Percentiles rank a stretch among this genome's conserved stretches.
Evolutionary conservation across 2,113 vertebrate species (phyloP).

Genomic region (Eclectus roratus): DNA sequence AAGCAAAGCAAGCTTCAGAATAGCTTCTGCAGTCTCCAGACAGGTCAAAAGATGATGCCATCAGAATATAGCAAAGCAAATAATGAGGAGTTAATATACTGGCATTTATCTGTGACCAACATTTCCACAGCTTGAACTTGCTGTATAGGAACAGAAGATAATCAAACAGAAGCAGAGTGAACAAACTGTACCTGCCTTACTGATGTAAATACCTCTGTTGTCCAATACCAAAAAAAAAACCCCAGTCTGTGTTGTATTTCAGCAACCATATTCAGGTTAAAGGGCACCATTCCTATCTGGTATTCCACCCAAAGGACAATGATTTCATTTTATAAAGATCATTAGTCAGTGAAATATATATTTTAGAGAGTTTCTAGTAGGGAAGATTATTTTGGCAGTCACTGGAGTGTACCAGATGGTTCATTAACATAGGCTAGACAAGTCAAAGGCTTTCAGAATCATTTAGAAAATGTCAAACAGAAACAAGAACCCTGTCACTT

Average conservation of each 20-base stretch:
- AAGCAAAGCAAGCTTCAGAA: neutral
- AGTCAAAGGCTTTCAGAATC: slow-evolving; percentile 82
- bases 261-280: slow-evolving; percentile 78
- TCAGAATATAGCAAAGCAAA: neutral
- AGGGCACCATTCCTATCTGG: slow-evolving; percentile 67
- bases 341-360: slow-evolving; percentile 89
- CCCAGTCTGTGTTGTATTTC: neutral
- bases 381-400: slow-evolving; percentile 74
- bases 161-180: neutral
- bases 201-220: neutral
- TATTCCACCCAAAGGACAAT: slow-evolving; percentile 81
- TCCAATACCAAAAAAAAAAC: neutral
- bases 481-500: slow-evolving; percentile 87
- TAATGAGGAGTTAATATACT: neutral
- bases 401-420: slow-evolving; percentile 87
- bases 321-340: slow-evolving; percentile 86
- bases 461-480: slow-evolving; percentile 84
- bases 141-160: neutral
- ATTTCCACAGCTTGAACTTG: slow-evolving; percentile 12
- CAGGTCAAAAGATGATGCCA: neutral
- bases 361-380: slow-evolving; percentile 75
- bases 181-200: neutral
- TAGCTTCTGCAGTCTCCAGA: neutral
- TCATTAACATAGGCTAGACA: slow-evolving; percentile 83
- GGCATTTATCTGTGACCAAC: neutral